These are phyloP conservation scores for Pinctada fucata DNA, from an alignment of 2,888 invertebrate species.

Conservation along the genomic window DNA sequence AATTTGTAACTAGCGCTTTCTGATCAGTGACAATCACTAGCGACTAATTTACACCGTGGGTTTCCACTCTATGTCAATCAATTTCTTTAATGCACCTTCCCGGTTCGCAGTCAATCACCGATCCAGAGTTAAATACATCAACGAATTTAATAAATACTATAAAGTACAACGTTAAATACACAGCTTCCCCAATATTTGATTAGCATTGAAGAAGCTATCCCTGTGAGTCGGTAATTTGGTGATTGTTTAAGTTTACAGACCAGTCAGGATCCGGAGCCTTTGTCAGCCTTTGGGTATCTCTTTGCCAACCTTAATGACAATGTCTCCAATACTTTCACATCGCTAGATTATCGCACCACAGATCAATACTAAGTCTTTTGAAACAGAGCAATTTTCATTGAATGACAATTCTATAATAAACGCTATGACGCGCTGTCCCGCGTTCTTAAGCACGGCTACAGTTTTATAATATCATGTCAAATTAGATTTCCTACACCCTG, in stretches of 20 bases:
- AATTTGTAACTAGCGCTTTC: no score
- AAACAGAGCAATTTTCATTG: constrained; percentile 59
- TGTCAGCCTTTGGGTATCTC: constrained; percentile 13
- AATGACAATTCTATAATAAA: constrained; percentile 54
- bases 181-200: not conserved
- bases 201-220: not conserved
- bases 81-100: constrained; percentile 10
- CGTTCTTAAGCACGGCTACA: constrained; percentile 20
- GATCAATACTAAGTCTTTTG: constrained; percentile 58
- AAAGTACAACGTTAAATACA: not conserved
- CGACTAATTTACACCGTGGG: constrained; percentile 7
- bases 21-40: no score
- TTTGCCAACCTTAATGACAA: constrained; percentile 5
- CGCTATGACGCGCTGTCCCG: constrained; percentile 25
- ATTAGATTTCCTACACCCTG: constrained; percentile 39
- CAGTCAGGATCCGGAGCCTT: not conserved
- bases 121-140: not conserved
- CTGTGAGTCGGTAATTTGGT: not conserved
- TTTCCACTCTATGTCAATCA: constrained; percentile 9
- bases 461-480: constrained; percentile 36
- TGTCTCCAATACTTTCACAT: constrained; percentile 43
- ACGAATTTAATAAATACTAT: not conserved
- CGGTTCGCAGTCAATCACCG: not conserved
- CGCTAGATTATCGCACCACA: constrained; percentile 54
- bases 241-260: not conserved